Percentiles rank a stretch among this genome's conserved stretches.
phyloP scores from a whole-genome alignment of 1,140 invertebrate genomes.

The Bradynema listronoti region DNA sequence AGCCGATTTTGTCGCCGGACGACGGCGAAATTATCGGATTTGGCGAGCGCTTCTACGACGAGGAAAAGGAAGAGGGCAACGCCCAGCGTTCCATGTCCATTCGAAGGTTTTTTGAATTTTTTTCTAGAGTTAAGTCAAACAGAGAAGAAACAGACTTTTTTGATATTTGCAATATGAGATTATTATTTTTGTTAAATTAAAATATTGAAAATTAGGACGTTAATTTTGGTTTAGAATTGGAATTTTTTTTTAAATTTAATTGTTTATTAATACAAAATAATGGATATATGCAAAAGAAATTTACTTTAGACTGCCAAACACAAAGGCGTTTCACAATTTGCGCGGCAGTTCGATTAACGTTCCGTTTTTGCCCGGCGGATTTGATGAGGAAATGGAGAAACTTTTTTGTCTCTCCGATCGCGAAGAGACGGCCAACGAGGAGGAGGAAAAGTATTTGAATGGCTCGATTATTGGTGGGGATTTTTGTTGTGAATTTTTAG shows the following conservation, averaged over 20 bases:
- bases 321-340: constrained; percentile 30
- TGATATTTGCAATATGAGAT: neutral
- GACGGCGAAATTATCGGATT: constrained; percentile 32
- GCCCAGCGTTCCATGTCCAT: constrained; percentile 33
- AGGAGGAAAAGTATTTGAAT: constrained; percentile 30
- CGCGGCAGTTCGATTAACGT: constrained; percentile 35
- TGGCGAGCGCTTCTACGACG: constrained; percentile 30
- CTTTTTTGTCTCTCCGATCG: constrained; percentile 26
- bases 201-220: neutral
- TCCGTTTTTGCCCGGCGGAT: constrained; percentile 41
- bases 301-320: constrained; percentile 38
- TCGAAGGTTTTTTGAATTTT: constrained; percentile 11
- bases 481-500: constrained; percentile 33
- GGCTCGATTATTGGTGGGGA: no score
- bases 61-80: constrained; percentile 19
- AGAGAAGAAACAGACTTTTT: neutral
- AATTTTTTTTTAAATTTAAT: neutral
- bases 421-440: constrained; percentile 26
- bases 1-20: constrained; percentile 36
- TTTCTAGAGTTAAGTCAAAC: neutral
- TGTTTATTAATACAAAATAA: no score
- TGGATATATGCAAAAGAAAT: no score
- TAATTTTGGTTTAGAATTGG: neutral
- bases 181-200: no score
- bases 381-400: constrained; percentile 34